phyloP scores from a whole-genome alignment of 2,797 vertebrate species.

The Onychomys leucogaster region DNA sequence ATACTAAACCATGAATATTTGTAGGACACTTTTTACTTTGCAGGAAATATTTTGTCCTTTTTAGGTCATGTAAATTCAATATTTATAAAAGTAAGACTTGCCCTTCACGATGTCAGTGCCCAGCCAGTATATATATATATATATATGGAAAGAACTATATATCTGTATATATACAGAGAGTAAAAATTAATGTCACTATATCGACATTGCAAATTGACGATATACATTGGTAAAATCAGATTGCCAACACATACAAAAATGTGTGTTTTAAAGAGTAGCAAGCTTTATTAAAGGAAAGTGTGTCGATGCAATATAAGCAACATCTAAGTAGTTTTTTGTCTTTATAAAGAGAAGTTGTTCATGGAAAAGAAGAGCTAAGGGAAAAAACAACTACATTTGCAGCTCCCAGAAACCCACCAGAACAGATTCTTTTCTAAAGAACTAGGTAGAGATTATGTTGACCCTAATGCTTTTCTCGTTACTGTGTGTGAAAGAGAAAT shows the following conservation, averaged over 20 bases:
- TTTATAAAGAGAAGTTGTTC: conserved; percentile 1
- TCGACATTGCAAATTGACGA: neutral
- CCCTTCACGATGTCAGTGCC: conserved; percentile 72
- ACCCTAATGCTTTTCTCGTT: conserved; percentile 36
- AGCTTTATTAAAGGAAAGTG: conserved; percentile 53
- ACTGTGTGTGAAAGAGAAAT: conserved; percentile 8
- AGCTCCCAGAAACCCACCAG: conserved; percentile 27
- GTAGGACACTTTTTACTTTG: conserved; percentile 67
- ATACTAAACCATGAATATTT: conserved; percentile 53
- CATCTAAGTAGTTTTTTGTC: conserved; percentile 29
- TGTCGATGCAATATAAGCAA: neutral
- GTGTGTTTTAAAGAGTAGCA: conserved; percentile 5
- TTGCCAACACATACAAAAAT: conserved; percentile 1
- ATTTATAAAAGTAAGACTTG: conserved; percentile 67
- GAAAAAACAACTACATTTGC: neutral
- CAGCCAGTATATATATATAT: conserved; percentile 43
- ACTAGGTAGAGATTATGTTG: conserved; percentile 52
- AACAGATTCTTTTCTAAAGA: conserved; percentile 66
- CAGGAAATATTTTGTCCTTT: conserved; percentile 67
- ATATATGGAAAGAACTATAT: conserved; percentile 72
- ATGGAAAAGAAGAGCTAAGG: neutral
- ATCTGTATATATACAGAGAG: neutral
- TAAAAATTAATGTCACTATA: neutral
- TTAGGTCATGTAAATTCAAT: conserved; percentile 77
- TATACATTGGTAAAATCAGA: neutral